Evolutionary conservation across 2,797 vertebrate genomes (phyloP), one percentile per base, ranked within the genome.

Genomic region (Rhyacichthys aspro): DNA sequence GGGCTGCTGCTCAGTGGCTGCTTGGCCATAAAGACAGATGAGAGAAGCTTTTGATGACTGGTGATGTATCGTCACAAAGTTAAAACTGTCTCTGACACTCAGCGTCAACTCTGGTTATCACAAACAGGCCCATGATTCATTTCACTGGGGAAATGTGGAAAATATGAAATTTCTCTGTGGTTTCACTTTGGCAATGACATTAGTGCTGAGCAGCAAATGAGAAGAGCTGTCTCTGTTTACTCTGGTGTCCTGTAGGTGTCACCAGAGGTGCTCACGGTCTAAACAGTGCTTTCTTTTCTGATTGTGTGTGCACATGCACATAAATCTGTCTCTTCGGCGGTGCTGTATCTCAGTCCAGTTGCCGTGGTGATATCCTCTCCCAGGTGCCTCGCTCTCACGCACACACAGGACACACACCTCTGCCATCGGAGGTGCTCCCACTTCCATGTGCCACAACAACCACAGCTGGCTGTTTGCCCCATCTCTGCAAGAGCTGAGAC

Each of bases 321-420:
- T 37, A 17, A 70, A 71, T 68, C 65, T 70, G 65, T 63, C 70
- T 71, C 71, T 67, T 82, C 76, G 80, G 59, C 43, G 42, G 75
- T 63, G 86, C 79, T 86, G 76, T 77, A 50, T 32, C 78, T 84
- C 74, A 69, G 79, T 86, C 84, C 85, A 85, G 90, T 91, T 91
- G 90, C 90, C 86, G 85, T 91, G 90, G 90, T 89, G 89, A 91
- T 83, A 79, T 86, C 72, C 63, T 85, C 79, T 85, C 87, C 75
- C 84, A 88, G 85, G 87, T 89, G 88, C 83, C 81, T 76, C 78
- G 79, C 67, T 74, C 75, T 46, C 65, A 46, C 65, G 16, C 77
- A 50, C 43, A 46, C 47, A 48, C 49, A 19, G 52, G 23, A 39
- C 67, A 18, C 60, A 44, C 76, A 78, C 76, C 38, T 55, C 56